Conservation (phyloP, 2,797 vertebrate species). For the Arvicola amphibius region DNA sequence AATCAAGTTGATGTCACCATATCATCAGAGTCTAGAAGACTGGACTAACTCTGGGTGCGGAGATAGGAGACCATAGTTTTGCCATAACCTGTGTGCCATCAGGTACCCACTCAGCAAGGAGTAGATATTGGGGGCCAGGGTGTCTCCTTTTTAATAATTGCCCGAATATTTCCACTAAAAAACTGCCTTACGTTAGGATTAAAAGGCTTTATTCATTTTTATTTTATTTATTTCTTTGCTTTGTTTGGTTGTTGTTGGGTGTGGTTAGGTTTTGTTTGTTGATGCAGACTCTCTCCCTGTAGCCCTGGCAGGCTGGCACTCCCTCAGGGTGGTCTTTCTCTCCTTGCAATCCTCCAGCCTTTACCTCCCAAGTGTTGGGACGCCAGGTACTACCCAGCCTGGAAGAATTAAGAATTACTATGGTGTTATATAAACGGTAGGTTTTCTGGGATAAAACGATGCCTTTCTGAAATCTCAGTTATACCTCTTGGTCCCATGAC, state of each 20-base stretch:
- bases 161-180: constrained; percentile 6
- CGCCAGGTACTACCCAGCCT: background rate
- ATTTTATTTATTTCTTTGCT: background rate
- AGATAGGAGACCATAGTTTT: background rate
- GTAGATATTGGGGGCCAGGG: background rate
- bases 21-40: background rate
- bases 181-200: background rate
- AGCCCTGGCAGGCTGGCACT: background rate
- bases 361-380: background rate
- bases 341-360: background rate
- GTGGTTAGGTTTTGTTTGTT: background rate
- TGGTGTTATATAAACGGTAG: background rate
- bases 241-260: background rate
- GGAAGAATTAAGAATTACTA: background rate
- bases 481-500: background rate
- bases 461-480: background rate
- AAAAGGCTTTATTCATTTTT: background rate
- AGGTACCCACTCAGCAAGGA: background rate
- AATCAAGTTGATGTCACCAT: background rate
- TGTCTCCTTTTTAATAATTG: background rate
- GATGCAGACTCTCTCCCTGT: background rate
- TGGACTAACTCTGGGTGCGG: background rate
- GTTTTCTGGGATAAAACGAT: background rate
- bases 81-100: background rate
- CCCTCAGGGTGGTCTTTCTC: background rate